Evolutionary conservation across 1,140 invertebrate species (phyloP).

Genomic region (Semibalanus balanoides): DNA sequence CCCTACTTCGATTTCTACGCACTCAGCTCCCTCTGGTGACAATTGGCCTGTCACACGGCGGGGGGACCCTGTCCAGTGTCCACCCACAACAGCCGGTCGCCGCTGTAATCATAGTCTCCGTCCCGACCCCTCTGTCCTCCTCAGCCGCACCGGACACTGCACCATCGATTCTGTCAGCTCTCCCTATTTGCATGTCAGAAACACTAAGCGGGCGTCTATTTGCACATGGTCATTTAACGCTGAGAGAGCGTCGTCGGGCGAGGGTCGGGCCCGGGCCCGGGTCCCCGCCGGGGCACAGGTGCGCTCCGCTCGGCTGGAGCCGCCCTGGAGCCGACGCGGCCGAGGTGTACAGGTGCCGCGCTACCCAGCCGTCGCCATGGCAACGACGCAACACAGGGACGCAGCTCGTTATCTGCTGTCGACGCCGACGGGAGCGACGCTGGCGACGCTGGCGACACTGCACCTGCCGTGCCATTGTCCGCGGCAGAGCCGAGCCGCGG

Average conservation of each 20-base stretch:
- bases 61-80: not conserved
- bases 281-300: not conserved
- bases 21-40: too few relatives aligned
- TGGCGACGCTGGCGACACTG: too few relatives aligned
- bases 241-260: too few relatives aligned
- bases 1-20: too few relatives aligned
- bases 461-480: not conserved
- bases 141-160: not conserved
- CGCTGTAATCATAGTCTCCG: too few relatives aligned
- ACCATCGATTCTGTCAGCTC: not conserved
- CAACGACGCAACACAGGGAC: not conserved
- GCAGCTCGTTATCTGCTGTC: not conserved
- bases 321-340: not conserved
- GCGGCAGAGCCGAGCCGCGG: too few relatives aligned
- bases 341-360: not conserved
- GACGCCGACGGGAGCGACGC: too few relatives aligned
- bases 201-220: not conserved
- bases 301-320: too few relatives aligned
- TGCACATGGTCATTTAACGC: not conserved
- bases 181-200: slow-evolving; percentile 2
- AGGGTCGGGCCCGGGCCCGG: too few relatives aligned
- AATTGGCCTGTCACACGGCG: too few relatives aligned
- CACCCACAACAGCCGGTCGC: too few relatives aligned
- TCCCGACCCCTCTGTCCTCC: not conserved
- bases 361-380: not conserved